Evolutionary conservation across 2,888 invertebrate species (phyloP).

Genomic region (Melipona bicolor): DNA sequence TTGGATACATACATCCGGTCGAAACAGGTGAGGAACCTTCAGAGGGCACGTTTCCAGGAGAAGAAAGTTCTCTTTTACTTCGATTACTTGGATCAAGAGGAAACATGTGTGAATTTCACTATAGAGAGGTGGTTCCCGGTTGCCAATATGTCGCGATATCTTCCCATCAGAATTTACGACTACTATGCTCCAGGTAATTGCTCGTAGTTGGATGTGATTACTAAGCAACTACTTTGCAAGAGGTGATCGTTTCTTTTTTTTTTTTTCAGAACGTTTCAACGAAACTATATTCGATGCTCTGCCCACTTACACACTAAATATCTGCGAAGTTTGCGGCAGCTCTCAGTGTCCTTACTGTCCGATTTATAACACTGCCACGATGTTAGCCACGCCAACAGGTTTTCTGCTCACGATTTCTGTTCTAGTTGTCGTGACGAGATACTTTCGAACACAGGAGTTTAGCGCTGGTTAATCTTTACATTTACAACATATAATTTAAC

Average conservation of each 20-base stretch:
- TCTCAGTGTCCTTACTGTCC: slow-evolving; percentile 97
- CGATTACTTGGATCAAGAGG: slow-evolving; percentile 93
- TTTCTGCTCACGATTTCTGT: slow-evolving; percentile 71
- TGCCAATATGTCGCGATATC: slow-evolving; percentile 97
- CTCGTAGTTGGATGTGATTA: background rate
- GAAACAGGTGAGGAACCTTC: slow-evolving; percentile 91
- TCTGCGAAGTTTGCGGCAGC: slow-evolving; percentile 97
- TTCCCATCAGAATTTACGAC: slow-evolving; percentile 96
- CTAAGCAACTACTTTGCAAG: background rate
- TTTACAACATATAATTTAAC: background rate
- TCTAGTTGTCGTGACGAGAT: slow-evolving; percentile 69
- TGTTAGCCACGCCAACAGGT: slow-evolving; percentile 75
- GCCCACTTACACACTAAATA: slow-evolving; percentile 93
- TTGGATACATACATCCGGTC: slow-evolving; percentile 94
- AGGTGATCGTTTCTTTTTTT: background rate
- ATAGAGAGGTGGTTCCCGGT: slow-evolving; percentile 98
- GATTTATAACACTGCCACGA: slow-evolving; percentile 90
- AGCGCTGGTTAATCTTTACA: slow-evolving; percentile 68
- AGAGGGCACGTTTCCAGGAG: slow-evolving; percentile 92
- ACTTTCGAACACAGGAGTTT: slow-evolving; percentile 76
- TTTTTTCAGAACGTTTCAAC: slow-evolving; percentile 93
- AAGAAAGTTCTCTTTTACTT: slow-evolving; percentile 96
- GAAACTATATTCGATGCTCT: slow-evolving; percentile 95
- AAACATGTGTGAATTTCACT: slow-evolving; percentile 96
- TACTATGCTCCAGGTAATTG: slow-evolving; percentile 96